Conservation (phyloP, 2,113 vertebrate genomes). For the Sceloporus tristichus region DNA sequence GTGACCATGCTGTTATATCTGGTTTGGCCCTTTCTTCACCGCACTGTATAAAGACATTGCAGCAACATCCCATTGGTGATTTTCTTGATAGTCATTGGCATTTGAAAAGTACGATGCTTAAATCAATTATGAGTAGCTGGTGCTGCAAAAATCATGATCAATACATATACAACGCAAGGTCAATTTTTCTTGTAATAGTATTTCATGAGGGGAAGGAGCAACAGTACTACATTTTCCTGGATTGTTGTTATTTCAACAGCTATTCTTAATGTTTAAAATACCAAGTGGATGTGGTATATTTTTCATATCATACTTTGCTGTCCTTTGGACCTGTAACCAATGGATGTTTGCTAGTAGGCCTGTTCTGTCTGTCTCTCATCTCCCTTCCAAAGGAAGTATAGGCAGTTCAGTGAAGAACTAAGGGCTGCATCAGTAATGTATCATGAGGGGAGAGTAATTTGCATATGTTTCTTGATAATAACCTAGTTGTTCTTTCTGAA, state of each 20-base stretch:
- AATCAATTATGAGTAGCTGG: conserved; percentile 71
- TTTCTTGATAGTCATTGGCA: conserved; percentile 59
- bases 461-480: neutral
- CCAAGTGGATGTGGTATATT: neutral
- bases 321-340: neutral
- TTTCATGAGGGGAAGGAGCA: conserved; percentile 43
- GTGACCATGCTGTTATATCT: neutral
- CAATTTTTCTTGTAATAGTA: conserved; percentile 60
- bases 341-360: conserved; percentile 28
- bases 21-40: neutral
- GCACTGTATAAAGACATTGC: conserved; percentile 31
- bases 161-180: conserved; percentile 65
- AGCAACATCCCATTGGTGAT: conserved; percentile 52
- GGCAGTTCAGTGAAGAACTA: neutral
- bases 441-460: neutral
- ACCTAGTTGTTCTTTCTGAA: neutral
- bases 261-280: neutral
- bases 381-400: neutral
- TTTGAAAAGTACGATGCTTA: conserved; percentile 64
- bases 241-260: neutral
- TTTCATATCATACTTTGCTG: conserved; percentile 13
- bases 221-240: neutral
- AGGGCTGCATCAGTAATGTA: neutral
- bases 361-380: conserved; percentile 17
- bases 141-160: conserved; percentile 67